Base-by-base conservation (phyloP, 2,113 vertebrate species). In the Corvus hawaiiensis region DNA sequence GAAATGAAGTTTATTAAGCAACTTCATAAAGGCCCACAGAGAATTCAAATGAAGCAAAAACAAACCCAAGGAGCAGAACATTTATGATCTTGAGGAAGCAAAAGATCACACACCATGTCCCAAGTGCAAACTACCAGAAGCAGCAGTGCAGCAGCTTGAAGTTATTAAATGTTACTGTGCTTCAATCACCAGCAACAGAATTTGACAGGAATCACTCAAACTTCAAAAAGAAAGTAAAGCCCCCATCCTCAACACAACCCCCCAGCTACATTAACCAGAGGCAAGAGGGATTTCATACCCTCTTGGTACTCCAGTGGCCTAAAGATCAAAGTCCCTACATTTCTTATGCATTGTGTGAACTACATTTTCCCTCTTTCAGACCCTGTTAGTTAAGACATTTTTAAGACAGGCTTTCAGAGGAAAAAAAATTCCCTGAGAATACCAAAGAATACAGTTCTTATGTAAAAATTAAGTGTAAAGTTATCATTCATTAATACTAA, bases 201-300 rank as follows among this genome's bases (percentile, higher is more conserved):
- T 30, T 58, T 0, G 0, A 48, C 6, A 61, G 28, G 33, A 84
- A 77, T 46, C 1, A 2, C 26, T 68, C 44, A 43, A 44, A 76
- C 44, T 56, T 49, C 30, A 59, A 48, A 41, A 78, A 48, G 11
- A 19, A 52, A 20, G 22, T 30, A 58, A 48, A 66, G 18, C 4
- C 3, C 2, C 14, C 7, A 27, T 9, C 9, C 17, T 21, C 35
- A 79, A 8, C 46, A 73, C 35, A 55, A 3, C 0, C 7, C 16
- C 28, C 18, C 71, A 63, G 63, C 30, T 16, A 17, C 24, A 52
- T 11, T 37, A 59, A 33, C 7, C 48, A n/a, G 24, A 39, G 24
- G 27, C 14, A 26, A 4, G 28, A 92, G 33, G 6, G 35, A 35
- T 44, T 82, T 59, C 35, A 28, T 16, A 51, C 15, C 51, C 54